Evolutionary conservation across 2,797 vertebrate species (phyloP).

Genomic region (Pangasius krempfi): DNA sequence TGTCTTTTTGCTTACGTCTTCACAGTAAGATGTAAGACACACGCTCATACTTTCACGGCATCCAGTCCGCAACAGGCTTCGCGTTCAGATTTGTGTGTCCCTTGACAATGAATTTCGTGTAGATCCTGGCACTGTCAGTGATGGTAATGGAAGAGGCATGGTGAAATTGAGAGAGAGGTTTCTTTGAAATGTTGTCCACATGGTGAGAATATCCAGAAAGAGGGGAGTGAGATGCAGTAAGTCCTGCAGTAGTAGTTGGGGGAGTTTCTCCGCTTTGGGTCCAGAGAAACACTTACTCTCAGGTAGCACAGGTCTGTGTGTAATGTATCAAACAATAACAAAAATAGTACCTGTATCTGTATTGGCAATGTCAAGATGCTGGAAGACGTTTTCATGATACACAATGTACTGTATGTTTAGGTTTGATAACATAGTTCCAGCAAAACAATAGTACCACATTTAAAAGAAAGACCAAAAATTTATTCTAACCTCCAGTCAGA

Average conservation of each 20-base stretch:
- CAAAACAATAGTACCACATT: background rate
- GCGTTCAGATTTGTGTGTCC: constrained; percentile 16
- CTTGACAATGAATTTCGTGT: constrained; percentile 1
- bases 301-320: background rate
- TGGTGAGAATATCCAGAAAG: constrained; percentile 13
- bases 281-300: background rate
- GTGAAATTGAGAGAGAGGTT: background rate
- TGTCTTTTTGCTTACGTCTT: constrained; percentile 26
- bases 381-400: background rate
- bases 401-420: background rate
- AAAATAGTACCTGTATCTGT: background rate
- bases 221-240: background rate
- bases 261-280: background rate
- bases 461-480: background rate
- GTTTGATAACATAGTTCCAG: background rate
- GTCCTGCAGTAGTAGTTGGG: background rate
- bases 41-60: constrained; percentile 1
- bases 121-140: background rate
- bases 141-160: constrained; percentile 1
- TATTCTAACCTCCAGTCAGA: background rate
- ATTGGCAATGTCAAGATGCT: background rate
- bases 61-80: background rate
- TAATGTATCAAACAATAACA: background rate
- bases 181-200: constrained; percentile 10
- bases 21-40: constrained; percentile 16